Evolutionary conservation across 2,113 vertebrate species (phyloP).

Genomic region (Lepidothrix coronata): DNA sequence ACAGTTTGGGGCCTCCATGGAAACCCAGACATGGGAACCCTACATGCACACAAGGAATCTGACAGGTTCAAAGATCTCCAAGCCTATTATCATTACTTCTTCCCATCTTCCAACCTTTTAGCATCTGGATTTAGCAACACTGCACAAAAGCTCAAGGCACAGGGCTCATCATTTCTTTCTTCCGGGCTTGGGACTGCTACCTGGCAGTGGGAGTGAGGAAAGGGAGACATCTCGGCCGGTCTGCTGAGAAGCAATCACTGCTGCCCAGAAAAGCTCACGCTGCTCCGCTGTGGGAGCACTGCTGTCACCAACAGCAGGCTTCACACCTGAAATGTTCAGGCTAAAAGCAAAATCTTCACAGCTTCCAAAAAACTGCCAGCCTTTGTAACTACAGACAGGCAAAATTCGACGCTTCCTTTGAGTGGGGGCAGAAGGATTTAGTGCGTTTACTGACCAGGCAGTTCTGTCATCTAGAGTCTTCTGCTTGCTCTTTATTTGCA

Average conservation of each 20-base stretch:
- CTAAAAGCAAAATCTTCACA: not conserved
- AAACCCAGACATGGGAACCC: not conserved
- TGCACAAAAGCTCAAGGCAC: not conserved
- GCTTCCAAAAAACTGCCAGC: not conserved
- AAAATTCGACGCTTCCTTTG: not conserved
- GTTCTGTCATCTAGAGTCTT: not conserved
- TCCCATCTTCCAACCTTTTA: not conserved
- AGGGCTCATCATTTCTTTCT: not conserved
- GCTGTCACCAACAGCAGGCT: not conserved
- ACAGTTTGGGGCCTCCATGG: not conserved
- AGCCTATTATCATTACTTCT: not conserved
- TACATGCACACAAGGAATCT: not conserved
- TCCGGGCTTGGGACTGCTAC: not conserved
- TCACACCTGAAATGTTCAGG: not conserved
- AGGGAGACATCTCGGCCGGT: not conserved
- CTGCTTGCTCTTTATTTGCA: not conserved
- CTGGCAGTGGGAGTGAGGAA: not conserved
- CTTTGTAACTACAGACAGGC: not conserved
- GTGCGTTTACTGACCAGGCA: not conserved
- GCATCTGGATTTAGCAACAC: not conserved
- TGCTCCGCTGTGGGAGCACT: not conserved
- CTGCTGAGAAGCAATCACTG: not conserved
- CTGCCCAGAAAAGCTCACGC: fast-evolving
- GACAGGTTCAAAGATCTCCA: not conserved
- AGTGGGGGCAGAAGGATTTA: not conserved